A percentile compares a stretch with the other conserved stretches of the same genome.
phyloP scores from a whole-genome alignment of 2,888 invertebrate genomes.

The Melanostoma mellinum region DNA sequence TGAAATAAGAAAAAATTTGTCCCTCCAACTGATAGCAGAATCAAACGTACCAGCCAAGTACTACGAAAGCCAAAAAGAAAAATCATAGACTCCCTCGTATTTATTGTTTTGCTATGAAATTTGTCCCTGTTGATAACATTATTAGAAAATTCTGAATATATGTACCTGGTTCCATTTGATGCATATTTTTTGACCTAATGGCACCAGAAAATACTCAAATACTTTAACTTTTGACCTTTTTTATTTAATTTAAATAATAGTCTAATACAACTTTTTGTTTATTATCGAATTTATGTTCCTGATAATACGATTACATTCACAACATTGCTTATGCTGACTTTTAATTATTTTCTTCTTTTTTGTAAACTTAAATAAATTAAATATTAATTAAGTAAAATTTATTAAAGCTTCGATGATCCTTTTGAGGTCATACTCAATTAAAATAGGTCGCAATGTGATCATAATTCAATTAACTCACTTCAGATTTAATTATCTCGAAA shows the following conservation, averaged over 20 bases:
- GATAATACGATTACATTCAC: conserved; percentile 44
- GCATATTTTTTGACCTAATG: no score
- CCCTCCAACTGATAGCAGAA: no score
- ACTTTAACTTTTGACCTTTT: conserved; percentile 49
- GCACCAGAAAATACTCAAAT: not conserved
- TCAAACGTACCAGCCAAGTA: no score
- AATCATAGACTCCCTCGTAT: no score
- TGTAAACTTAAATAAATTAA: conserved; percentile 65
- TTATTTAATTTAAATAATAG: conserved; percentile 67
- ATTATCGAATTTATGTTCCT: conserved; percentile 46
- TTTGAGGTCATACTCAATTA: conserved; percentile 51
- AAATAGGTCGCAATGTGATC: conserved; percentile 55
- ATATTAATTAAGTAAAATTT: conserved; percentile 75
- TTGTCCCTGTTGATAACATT: no score
- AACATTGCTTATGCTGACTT: conserved; percentile 59
- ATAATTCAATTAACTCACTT: conserved; percentile 45
- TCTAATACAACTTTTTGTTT: conserved; percentile 62
- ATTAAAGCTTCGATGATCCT: conserved; percentile 75
- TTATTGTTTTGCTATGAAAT: no score
- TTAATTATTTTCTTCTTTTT: conserved; percentile 15
- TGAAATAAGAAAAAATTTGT: no score
- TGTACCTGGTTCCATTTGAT: no score
- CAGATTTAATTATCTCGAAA: conserved; percentile 21
- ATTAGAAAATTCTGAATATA: no score
- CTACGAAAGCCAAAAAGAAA: no score